Percentiles rank a stretch among this genome's conserved stretches.
phyloP scores from a whole-genome alignment of 2,113 vertebrate genomes.

The Cebidichthys violaceus region DNA sequence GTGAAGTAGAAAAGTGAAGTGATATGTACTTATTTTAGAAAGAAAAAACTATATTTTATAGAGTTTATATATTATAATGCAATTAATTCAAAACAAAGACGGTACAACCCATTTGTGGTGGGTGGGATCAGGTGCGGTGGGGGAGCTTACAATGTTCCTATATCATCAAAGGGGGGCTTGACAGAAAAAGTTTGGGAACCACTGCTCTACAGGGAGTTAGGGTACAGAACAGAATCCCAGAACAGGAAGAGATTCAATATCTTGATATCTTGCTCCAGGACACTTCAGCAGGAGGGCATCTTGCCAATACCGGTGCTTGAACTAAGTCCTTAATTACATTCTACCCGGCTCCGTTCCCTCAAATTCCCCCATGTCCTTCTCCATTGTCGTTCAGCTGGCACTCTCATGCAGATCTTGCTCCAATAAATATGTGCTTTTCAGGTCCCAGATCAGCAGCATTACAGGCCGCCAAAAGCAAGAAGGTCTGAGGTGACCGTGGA shows the following conservation, averaged over 20 bases:
- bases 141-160: no score
- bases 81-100: no score
- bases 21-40: no score
- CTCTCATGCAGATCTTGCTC: conserved; percentile 28
- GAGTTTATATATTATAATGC: no score
- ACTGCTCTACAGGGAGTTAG: conserved; percentile 13
- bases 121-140: no score
- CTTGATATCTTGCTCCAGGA: conserved; percentile 63
- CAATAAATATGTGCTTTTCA: conserved; percentile 14
- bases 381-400: conserved; percentile 14
- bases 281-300: conserved; percentile 40
- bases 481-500: conserved; percentile 27
- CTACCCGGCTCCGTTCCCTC: not conserved
- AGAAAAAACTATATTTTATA: no score
- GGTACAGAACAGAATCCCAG: conserved; percentile 10
- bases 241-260: conserved; percentile 17
- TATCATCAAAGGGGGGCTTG: no score
- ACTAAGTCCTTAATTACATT: conserved; percentile 46
- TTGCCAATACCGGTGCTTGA: conserved; percentile 35
- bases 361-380: not conserved
- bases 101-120: no score
- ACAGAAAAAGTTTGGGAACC: no score
- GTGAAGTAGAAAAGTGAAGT: no score
- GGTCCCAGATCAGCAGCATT: conserved; percentile 29
- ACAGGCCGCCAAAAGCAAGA: conserved; percentile 23